Base-by-base conservation (phyloP, 1,140 invertebrate genomes). In the Drosophila kohkoa region DNA sequence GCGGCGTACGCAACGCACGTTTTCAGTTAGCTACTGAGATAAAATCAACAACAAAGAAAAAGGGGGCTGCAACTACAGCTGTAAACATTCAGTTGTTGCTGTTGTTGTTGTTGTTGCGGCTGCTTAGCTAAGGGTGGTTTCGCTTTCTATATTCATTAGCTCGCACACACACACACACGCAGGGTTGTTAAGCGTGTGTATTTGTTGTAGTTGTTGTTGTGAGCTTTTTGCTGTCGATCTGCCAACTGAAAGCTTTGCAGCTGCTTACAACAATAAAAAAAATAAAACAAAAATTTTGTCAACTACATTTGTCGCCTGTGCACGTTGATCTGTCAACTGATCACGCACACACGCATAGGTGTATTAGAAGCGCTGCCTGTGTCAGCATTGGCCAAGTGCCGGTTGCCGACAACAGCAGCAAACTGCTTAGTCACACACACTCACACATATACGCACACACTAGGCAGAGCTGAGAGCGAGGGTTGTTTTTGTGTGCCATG, bases 301-400 rank as follows among this genome's bases (percentile, higher is more conserved):
- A 25, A 25, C 20, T 25, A 25, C 20, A 11, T 20, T 10, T 20
- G 11, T 16, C 16, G 3, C 7, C 1, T 46, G 5, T 20, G 16
- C 46, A 8, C 20, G 46, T 16, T 48, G 46, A 43, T 43, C 41
- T 43, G 41, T 7, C 51, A 54, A 35, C 10, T 13, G 28, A 54
- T 30, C 49, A 28, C 30, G 25, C 55, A 58, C 51, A 54, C 49
- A 25, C 49, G 28, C 49, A 52, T 32, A 57, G n/a, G 13, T 46
- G 35, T 43, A 46, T 15, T 54, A 32, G 59, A 59, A 67, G 45
- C 79, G 82, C 58, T 68, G 75, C 82, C 77, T 81, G 69, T 85
- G 81, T 85, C 78, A 81, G 77, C 74, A 85, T 85, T 86, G 82
- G 82, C 82, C 82, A 85, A 86, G 82, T 85, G 78, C 46, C 62